A percentile compares a stretch with the other conserved stretches of the same genome.
Conservation (phyloP, 2,113 vertebrate species). For the Macrotis lagotis region DNA sequence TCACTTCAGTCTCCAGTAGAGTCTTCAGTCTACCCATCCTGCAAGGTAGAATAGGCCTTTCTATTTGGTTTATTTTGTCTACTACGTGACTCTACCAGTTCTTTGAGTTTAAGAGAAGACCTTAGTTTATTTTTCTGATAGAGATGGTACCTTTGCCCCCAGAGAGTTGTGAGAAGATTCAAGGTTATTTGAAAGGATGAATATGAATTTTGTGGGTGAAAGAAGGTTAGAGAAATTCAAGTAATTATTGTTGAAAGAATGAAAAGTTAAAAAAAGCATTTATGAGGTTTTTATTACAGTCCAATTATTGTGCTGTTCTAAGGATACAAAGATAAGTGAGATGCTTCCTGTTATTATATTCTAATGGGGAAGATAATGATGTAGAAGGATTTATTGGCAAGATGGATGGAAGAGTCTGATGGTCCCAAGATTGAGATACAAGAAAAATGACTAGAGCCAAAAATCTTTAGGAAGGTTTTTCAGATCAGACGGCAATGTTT, state of each 20-base stretch:
- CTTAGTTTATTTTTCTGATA: background rate
- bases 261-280: background rate
- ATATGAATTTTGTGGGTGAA: background rate
- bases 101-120: background rate
- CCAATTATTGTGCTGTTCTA: background rate
- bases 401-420: background rate
- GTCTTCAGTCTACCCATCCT: background rate
- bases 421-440: background rate
- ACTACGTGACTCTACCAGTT: background rate
- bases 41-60: background rate
- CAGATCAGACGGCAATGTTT: background rate
- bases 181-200: background rate
- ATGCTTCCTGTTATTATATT: background rate
- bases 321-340: background rate
- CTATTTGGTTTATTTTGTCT: background rate
- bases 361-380: background rate
- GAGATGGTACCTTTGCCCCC: background rate
- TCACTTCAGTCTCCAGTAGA: background rate
- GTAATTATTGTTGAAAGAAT: background rate
- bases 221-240: background rate
- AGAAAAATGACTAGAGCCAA: background rate
- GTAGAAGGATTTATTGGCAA: background rate
- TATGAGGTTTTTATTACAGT: background rate
- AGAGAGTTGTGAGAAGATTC: background rate
- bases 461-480: background rate